Base-by-base conservation (phyloP, 2,888 invertebrate genomes). In the Cheiracanthium punctorium region DNA sequence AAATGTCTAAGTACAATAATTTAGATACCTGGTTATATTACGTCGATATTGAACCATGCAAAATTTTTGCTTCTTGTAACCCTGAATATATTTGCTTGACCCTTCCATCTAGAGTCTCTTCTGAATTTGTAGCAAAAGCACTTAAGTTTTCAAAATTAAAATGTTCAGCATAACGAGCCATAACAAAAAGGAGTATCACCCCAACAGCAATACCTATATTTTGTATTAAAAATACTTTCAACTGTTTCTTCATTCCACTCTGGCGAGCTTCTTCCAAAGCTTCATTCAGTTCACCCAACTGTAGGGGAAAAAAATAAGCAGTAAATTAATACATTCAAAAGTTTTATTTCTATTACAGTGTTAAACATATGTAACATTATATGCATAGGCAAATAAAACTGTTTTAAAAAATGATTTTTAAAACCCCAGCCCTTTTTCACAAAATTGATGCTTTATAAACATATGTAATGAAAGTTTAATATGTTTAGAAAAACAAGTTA, bases 241-340 rank as follows among this genome's bases (percentile, higher is more conserved):
- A 80, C 7, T 91, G 92, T 69, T 90, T 89, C 58, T 89, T 89
- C 64, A 91, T 90, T 14, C 92, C 91, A 30, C 91, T 89, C 77
- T 91, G 90, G 71, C 92, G 90, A 4, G 92, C 91, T 87, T 91
- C 91, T 88, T 92, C 92, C n/a, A 92, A 90, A 76, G 91, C 91
- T 82, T 91, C 92, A 87, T 92, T 92, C 91, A 93, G 91, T 90
- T 93, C 93, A 7, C 93, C 92, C 75, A 92, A 91, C 92, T 92
- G 89, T 2, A 89, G 89, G 80, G 33, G 80, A 69, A 58, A 58
- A 28, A 69, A 33, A n/a, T 81, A 33, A 37, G 32, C 10, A 37
- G 37, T 37, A 37, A 37, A 37, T n/a, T n/a, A n/a, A n/a, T n/a
- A n/a, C n/a, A n/a, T n/a, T n/a, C n/a, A n/a, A n/a, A n/a, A n/a